Evolutionary conservation across 2,113 vertebrate genomes (phyloP).

Genomic region (Megaceryle maxima): DNA sequence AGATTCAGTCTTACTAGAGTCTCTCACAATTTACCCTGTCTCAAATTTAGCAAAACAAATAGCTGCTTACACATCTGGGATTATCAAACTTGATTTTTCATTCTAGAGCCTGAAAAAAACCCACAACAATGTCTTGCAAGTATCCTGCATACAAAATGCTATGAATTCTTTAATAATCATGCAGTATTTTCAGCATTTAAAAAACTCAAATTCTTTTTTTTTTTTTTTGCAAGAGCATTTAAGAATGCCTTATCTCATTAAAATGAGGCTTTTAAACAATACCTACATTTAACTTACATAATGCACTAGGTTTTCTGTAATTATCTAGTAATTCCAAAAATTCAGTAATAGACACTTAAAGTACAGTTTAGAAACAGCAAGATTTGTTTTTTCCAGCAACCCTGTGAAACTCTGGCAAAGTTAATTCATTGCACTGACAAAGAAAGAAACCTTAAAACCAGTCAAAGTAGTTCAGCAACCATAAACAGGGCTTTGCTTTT

Average conservation of each 20-base stretch:
- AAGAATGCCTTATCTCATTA: conserved; percentile 16
- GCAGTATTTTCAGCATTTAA: not conserved
- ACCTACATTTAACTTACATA: conserved; percentile 37
- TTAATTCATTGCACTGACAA: not conserved
- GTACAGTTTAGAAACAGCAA: not conserved
- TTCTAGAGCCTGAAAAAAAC: not conserved
- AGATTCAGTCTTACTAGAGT: not conserved
- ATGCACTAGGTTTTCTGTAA: conserved; percentile 15
- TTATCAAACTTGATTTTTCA: conserved; percentile 4
- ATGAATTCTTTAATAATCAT: not conserved
- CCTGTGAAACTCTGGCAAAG: not conserved
- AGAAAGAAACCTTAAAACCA: not conserved
- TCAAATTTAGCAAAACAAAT: not conserved
- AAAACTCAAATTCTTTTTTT: not conserved
- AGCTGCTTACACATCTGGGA: not conserved
- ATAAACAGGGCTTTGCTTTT: not conserved
- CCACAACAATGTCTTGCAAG: not conserved
- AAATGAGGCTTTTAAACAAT: conserved; percentile 9
- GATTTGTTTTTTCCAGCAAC: conserved; percentile 2
- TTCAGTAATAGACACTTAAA: conserved; percentile 36
- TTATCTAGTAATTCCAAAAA: conserved; percentile 36
- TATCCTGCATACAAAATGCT: not conserved
- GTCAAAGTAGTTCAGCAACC: not conserved
- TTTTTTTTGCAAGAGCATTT: not conserved
- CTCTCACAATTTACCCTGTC: not conserved